A percentile compares a stretch with the other conserved stretches of the same genome.
phyloP scores from a whole-genome alignment of 2,888 invertebrate species.

The Polietes domitor region DNA sequence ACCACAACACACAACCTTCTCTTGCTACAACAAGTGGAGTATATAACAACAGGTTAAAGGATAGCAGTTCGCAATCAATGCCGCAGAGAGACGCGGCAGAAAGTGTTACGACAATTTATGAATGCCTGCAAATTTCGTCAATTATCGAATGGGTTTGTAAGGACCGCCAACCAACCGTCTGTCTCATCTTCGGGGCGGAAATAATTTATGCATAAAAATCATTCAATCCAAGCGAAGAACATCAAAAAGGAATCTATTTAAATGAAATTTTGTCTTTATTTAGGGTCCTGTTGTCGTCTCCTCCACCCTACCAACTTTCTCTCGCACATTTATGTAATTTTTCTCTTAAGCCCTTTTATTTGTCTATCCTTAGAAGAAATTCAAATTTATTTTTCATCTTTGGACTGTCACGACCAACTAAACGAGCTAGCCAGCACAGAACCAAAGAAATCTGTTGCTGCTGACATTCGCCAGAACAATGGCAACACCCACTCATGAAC shows the following conservation, averaged over 20 bases:
- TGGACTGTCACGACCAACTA: not conserved
- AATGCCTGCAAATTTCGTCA: constrained; percentile 24
- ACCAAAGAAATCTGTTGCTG: constrained; percentile 23
- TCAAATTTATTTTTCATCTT: constrained; percentile 19
- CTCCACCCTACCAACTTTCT: not conserved
- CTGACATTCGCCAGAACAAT: not conserved
- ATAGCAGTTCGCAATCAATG: not conserved
- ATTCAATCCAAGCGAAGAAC: too few relatives aligned
- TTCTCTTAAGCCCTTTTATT: constrained; percentile 21
- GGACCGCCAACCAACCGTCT: not conserved
- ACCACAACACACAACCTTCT: not conserved
- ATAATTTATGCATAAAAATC: constrained; percentile 28
- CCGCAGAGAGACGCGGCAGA: not conserved
- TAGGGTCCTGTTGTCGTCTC: not conserved
- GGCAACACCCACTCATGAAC: not conserved
- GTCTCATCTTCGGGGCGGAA: not conserved
- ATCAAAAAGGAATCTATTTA: constrained; percentile 16
- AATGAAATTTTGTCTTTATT: constrained; percentile 38
- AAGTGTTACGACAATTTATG: constrained; percentile 21
- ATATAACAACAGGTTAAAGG: constrained; percentile 33
- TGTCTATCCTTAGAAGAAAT: not conserved
- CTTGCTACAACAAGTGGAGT: not conserved
- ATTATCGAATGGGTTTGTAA: constrained; percentile 12
- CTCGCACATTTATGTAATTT: not conserved
- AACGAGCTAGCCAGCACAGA: not conserved